Percentiles rank a stretch among this genome's conserved stretches.
Evolutionary conservation across 2,888 invertebrate species (phyloP).

Genomic region (Latheticus oryzae): DNA sequence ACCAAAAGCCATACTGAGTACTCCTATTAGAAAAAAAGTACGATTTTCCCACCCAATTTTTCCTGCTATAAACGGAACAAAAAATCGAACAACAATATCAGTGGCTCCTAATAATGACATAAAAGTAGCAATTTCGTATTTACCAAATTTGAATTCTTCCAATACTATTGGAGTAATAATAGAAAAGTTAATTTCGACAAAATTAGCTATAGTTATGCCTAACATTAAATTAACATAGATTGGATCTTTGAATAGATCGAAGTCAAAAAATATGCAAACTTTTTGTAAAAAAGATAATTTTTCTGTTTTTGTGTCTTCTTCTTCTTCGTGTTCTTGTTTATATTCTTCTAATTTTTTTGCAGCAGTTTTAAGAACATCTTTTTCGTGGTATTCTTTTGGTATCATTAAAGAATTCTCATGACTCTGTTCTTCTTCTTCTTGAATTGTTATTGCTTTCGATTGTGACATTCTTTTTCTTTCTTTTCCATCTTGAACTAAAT

Average conservation of each 20-base stretch:
- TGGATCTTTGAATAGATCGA: slow-evolving; percentile 76
- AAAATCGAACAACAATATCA: slow-evolving; percentile 75
- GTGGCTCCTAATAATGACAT: slow-evolving; percentile 77
- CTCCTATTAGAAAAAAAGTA: slow-evolving; percentile 77
- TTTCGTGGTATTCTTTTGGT: slow-evolving; percentile 62
- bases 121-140: slow-evolving; percentile 73
- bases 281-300: slow-evolving; percentile 68
- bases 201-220: slow-evolving; percentile 78
- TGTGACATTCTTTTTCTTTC: slow-evolving; percentile 46
- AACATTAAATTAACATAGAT: slow-evolving; percentile 78
- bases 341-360: slow-evolving; percentile 69
- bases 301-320: slow-evolving; percentile 42
- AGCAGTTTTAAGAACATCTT: slow-evolving; percentile 70
- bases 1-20: slow-evolving; percentile 74
- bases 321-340: slow-evolving; percentile 47
- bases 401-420: slow-evolving; percentile 6
- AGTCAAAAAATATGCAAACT: slow-evolving; percentile 75
- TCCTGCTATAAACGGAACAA: slow-evolving; percentile 76
- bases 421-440: slow-evolving; percentile 51
- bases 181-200: slow-evolving; percentile 79
- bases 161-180: slow-evolving; percentile 79
- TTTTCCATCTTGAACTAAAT: slow-evolving; percentile 43
- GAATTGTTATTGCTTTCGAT: slow-evolving; percentile 49
- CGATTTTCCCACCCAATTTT: slow-evolving; percentile 78
- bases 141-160: slow-evolving; percentile 74